Evolutionary conservation across 1,140 invertebrate species (phyloP), one percentile per base, ranked within the genome.

Genomic region (Dreissena rostriformis): DNA sequence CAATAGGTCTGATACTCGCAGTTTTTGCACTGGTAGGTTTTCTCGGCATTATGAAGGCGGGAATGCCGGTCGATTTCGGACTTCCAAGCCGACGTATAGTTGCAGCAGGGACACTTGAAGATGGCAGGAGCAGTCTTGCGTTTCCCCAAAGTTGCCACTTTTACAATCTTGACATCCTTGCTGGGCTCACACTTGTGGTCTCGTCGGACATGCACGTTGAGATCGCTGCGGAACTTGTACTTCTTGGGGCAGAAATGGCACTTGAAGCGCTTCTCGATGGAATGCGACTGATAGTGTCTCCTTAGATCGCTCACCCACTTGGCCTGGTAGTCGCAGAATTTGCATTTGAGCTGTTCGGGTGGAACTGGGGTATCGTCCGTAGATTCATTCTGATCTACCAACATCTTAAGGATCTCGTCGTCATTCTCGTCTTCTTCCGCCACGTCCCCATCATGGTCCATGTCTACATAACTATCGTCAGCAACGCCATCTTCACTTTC

Each of bases 261-360:
- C 51, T 91, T 90, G 86, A 92, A 94, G 11, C 94, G 88, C 85
- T 92, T 93, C 68, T 94, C 93, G 14, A 92, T 70, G 2, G 95
- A 94, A 82, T 96, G 96, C 74, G 95, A 95, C 90, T 96, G 96
- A 91, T 96, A 95, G 90, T 94, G 93, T 66, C 96, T 95, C 17
- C 96, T 95, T 83, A 96, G 95, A 93, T 97, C 97, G 15, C 96
- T 97, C n/a, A 97, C 94, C 93, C 96, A 97, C 92, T 97, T 97
- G 79, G 96, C 96, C 91, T 96, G 95, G 90, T 97, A 96, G 4
- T 96, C 96, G 90, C 96, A 97, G 76, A 95, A 95, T 87, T 95
- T 95, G 90, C 96, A 97, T 79, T 92, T 90, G 11, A 91, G 75
- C 22, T 87, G 77, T 17, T 86, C 86, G 26, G 86, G 84, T 72